Conservation (phyloP, 1,140 invertebrate species). For the Scaptodrosophila lebanonensis region DNA sequence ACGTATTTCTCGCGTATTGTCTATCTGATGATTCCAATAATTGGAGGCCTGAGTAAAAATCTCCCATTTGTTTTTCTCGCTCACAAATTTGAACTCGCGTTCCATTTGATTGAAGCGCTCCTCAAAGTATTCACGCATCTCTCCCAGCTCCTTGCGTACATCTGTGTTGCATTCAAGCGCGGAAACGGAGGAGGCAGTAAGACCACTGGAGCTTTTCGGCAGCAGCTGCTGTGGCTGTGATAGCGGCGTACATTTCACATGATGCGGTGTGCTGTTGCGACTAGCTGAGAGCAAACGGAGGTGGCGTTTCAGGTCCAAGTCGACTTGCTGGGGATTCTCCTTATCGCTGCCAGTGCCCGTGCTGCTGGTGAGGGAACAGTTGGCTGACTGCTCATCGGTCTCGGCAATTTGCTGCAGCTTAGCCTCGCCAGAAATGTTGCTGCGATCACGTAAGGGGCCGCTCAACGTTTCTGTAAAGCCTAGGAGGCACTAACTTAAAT, state of each 20-base stretch:
- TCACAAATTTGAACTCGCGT: slow-evolving; percentile 43
- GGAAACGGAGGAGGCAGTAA: slow-evolving; percentile 24
- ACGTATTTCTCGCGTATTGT: slow-evolving; percentile 45
- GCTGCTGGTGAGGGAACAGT: slow-evolving; percentile 28
- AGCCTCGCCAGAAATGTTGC: slow-evolving; percentile 44
- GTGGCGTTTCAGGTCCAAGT: slow-evolving; percentile 31
- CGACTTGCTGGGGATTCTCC: slow-evolving; percentile 44
- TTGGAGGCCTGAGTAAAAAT: slow-evolving; percentile 37
- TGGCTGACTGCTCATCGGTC: slow-evolving; percentile 45
- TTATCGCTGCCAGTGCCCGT: slow-evolving; percentile 49
- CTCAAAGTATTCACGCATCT: slow-evolving; percentile 29
- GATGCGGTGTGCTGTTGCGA: slow-evolving; percentile 64
- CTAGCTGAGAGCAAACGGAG: slow-evolving; percentile 44
- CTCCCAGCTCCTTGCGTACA: slow-evolving; percentile 35
- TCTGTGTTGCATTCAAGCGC: background rate
- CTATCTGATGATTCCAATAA: slow-evolving; percentile 41
- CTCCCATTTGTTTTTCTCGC: slow-evolving; percentile 42
- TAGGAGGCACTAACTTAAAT: background rate
- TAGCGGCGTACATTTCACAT: slow-evolving; percentile 8
- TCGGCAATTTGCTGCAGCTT: slow-evolving; percentile 63
- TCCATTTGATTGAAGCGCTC: slow-evolving; percentile 48
- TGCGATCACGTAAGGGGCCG: slow-evolving; percentile 57
- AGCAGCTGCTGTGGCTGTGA: slow-evolving; percentile 26
- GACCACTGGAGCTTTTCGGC: slow-evolving; percentile 35
- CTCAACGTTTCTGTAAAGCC: slow-evolving; percentile 43